Evolutionary conservation across 1,140 invertebrate species (phyloP).

Genomic region (Anastrepha ludens): DNA sequence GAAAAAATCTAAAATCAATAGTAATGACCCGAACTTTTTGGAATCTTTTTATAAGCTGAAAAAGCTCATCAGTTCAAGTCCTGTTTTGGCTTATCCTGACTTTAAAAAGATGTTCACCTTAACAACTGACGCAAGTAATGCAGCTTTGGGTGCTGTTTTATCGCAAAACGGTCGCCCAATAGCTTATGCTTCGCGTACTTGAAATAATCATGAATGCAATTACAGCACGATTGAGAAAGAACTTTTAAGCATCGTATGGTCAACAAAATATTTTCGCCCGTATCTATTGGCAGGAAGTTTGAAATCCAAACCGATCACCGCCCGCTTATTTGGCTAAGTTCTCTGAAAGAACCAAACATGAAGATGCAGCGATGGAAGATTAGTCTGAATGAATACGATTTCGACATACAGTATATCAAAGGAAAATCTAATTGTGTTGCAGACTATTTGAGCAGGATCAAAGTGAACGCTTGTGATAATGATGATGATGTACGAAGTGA

Average conservation of each 20-base stretch:
- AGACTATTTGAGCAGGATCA: slow-evolving; percentile 10
- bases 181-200: slow-evolving; percentile 67
- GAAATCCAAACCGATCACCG: neutral
- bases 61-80: neutral
- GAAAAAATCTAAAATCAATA: slow-evolving; percentile 57
- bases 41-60: slow-evolving; percentile 31
- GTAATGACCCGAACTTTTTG: slow-evolving; percentile 24
- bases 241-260: slow-evolving; percentile 72
- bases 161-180: slow-evolving; percentile 65
- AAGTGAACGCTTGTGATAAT: neutral
- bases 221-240: slow-evolving; percentile 75
- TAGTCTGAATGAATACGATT: slow-evolving; percentile 52
- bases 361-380: slow-evolving; percentile 41
- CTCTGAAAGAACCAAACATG: slow-evolving; percentile 37
- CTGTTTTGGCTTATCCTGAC: neutral
- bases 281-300: slow-evolving; percentile 32
- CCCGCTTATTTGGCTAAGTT: slow-evolving; percentile 18
- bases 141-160: slow-evolving; percentile 66
- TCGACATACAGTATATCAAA: slow-evolving; percentile 53
- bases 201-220: slow-evolving; percentile 70
- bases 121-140: neutral
- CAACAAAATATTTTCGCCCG: slow-evolving; percentile 70
- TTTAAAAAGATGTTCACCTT: neutral
- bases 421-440: slow-evolving; percentile 44
- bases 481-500: neutral